These are phyloP conservation scores for Diphyllodes magnificus DNA, from an alignment of 2,113 vertebrate species.

Conservation along the genomic window DNA sequence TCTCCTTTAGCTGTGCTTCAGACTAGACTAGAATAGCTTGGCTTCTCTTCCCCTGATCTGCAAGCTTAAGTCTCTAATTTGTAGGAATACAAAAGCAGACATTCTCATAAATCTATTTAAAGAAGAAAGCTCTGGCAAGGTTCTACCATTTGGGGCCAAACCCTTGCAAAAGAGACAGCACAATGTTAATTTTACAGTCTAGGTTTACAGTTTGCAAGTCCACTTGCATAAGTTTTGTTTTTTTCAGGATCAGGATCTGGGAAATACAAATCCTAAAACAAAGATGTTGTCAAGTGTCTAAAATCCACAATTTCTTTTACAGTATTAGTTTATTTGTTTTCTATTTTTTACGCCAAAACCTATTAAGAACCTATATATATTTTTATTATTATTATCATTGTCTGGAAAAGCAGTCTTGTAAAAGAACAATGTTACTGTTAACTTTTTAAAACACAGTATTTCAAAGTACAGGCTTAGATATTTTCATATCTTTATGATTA, in stretches of 20 bases:
- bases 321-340: neutral
- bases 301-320: neutral
- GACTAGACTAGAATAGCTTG: neutral
- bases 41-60: neutral
- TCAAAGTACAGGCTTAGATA: neutral
- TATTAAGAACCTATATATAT: neutral
- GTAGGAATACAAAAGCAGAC: neutral
- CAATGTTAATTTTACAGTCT: neutral
- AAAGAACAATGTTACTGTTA: neutral
- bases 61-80: neutral
- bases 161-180: neutral
- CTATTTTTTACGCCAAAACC: neutral
- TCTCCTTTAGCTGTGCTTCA: neutral
- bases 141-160: neutral
- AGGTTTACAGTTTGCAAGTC: neutral
- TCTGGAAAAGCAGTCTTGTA: neutral
- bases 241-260: neutral
- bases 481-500: neutral
- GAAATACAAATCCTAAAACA: neutral
- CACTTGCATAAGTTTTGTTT: neutral
- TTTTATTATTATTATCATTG: neutral
- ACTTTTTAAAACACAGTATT: neutral
- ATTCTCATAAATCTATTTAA: neutral
- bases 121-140: neutral
- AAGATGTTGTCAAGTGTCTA: neutral